phyloP scores from a whole-genome alignment of 2,888 invertebrate species.

The Beris chalybata region DNA sequence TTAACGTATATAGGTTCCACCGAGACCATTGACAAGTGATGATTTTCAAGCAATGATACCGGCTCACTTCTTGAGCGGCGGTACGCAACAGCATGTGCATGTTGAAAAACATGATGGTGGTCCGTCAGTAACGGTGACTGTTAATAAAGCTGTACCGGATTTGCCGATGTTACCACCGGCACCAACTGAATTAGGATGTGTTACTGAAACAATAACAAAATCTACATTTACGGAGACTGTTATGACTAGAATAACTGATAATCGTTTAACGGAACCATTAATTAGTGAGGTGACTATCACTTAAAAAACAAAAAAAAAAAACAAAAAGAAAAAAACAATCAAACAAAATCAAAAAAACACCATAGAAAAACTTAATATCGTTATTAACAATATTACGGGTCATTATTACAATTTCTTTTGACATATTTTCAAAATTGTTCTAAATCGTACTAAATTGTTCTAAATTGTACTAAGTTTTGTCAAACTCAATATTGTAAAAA shows the following conservation, averaged over 20 bases:
- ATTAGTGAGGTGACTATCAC: slow-evolving; percentile 79
- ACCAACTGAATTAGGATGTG: slow-evolving; percentile 79
- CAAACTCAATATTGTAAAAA: too few species aligned
- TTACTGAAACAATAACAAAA: slow-evolving; percentile 94
- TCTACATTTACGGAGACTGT: slow-evolving; percentile 94
- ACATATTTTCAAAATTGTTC: too few species aligned
- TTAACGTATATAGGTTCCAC: slow-evolving; percentile 46
- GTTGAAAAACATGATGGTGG: slow-evolving; percentile 54
- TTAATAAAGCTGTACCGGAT: slow-evolving; percentile 73
- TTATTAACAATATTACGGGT: too few species aligned
- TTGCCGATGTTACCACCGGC: slow-evolving; percentile 78
- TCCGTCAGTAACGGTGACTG: slow-evolving; percentile 77
- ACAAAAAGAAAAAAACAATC: slow-evolving; percentile 10
- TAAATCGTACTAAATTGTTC: too few species aligned
- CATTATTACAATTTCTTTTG: too few species aligned
- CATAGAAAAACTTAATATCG: neutral
- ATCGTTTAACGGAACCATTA: slow-evolving; percentile 81
- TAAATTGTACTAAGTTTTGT: too few species aligned
- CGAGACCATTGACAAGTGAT: slow-evolving; percentile 88
- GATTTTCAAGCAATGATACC: slow-evolving; percentile 96
- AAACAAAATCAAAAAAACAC: slow-evolving; percentile 18
- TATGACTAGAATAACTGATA: slow-evolving; percentile 91
- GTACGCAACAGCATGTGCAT: slow-evolving; percentile 67
- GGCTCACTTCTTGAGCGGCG: slow-evolving; percentile 84
- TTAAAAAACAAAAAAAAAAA: slow-evolving; percentile 3